Evolutionary conservation across 2,113 vertebrate species (phyloP).

Genomic region (Heliornis fulica): DNA sequence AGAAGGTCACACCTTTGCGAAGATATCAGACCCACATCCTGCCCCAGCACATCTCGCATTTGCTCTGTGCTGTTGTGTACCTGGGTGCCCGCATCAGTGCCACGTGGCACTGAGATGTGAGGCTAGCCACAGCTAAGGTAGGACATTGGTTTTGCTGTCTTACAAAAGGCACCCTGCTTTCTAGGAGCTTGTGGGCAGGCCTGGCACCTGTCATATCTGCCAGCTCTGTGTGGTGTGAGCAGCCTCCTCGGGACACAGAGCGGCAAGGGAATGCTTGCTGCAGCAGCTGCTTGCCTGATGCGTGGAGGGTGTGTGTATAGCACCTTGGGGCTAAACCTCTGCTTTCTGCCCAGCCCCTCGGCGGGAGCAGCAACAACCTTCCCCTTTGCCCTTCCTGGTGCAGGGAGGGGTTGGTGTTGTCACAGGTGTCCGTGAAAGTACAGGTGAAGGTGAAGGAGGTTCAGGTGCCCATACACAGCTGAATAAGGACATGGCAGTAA

Average conservation of each 20-base stretch:
- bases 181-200: not conserved
- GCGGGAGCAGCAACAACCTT: not conserved
- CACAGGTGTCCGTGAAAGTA: not conserved
- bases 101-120: not conserved
- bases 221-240: not conserved
- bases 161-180: not conserved
- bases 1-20: not conserved
- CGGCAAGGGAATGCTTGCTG: not conserved
- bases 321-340: not conserved
- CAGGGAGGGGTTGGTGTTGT: not conserved
- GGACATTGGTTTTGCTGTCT: not conserved
- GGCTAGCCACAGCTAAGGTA: not conserved
- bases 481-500: not conserved
- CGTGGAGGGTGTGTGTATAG: rapidly evolving
- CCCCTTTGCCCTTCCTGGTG: not conserved
- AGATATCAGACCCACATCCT: not conserved
- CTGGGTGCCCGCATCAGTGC: rapidly evolving
- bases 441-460: not conserved
- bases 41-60: rapidly evolving
- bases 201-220: no score
- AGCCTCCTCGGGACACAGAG: not conserved
- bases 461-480: not conserved
- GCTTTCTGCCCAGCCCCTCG: not conserved
- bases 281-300: rapidly evolving
- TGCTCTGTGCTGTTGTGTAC: rapidly evolving